Evolutionary conservation across 1,140 invertebrate species (phyloP), one percentile per base, ranked within the genome.

Genomic region (Drosophila orosa): DNA sequence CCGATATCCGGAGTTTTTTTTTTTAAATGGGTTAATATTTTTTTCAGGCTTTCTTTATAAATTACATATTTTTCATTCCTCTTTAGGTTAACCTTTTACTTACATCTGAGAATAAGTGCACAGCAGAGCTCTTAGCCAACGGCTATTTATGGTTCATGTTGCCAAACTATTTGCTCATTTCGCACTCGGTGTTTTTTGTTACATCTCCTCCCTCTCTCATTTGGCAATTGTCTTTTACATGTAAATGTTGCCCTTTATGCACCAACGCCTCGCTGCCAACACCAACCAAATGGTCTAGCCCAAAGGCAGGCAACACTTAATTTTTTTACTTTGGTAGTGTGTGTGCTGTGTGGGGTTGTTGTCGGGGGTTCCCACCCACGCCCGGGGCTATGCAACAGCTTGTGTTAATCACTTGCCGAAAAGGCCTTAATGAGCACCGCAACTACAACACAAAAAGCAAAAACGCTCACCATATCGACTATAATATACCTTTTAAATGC

Each of bases 341-440:
- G 44, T 15, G 44, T 61, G 12, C 31, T 54, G 59, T 40, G 45
- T 13, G n/a, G 25, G 35, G 45, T 37, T 65, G 44, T 52, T 50
- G 39, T 15, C 29, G 25, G 40, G 31, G 27, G 40, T 24, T 48
- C 50, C 65, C 31, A 33, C 40, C 62, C 40, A 17, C 57, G 73
- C 81, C 56, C 37, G 19, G 74, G 60, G 67, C 60, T 57, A 69
- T 62, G 81, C 74, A 81, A 74, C 82, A 85, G 82, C 82, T 85
- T 85, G 82, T 85, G 82, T 85, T 85, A 86, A 85, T 86, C 68
- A 78, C 82, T 78, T 44, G 65, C 65, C 82, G 78, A 76, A 86
- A 87, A 86, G 83, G 54, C 61, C 74, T 86, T 86, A 86, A 86
- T 86, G 82, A 87, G 83, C 78, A 76, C 66, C 69, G 61, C 73